These are phyloP conservation scores for Diabrotica undecimpunctata DNA, from an alignment of 1,140 invertebrate species.

Conservation along the genomic window DNA sequence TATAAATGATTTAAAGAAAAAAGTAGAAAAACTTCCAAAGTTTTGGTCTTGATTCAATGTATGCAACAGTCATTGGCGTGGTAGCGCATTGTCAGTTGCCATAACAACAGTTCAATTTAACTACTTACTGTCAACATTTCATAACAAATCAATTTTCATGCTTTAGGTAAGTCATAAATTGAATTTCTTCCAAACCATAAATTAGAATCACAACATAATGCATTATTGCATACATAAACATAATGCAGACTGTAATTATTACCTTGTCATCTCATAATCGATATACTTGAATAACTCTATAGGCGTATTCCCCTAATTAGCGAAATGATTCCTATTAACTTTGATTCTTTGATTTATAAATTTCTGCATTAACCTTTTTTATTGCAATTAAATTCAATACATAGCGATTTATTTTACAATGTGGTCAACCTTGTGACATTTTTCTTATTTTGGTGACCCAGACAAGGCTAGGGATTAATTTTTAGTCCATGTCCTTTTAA, in stretches of 20 bases:
- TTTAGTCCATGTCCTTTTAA: too few relatives aligned
- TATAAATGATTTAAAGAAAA: too few relatives aligned
- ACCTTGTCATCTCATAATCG: not conserved
- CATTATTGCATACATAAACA: not conserved
- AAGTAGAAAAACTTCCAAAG: too few relatives aligned
- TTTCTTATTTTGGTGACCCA: not conserved
- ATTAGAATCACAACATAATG: too few relatives aligned
- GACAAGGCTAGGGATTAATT: not conserved
- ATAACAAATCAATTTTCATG: conserved; percentile 3
- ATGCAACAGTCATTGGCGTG: too few relatives aligned
- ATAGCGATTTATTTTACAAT: not conserved
- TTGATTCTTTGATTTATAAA: too few relatives aligned
- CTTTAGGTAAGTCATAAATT: not conserved
- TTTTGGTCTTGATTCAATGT: too few relatives aligned
- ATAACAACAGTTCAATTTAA: conserved; percentile 1
- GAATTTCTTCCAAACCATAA: too few relatives aligned
- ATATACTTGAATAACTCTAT: not conserved
- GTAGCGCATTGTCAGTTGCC: not conserved
- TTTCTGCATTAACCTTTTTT: too few relatives aligned
- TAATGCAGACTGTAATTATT: not conserved
- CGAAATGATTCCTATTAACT: not conserved
- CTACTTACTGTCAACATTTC: not conserved
- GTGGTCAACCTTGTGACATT: not conserved
- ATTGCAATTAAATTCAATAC: too few relatives aligned
- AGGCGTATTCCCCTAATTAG: not conserved